Evolutionary conservation across 1,140 invertebrate species (phyloP), one percentile per base, ranked within the genome.

Genomic region (Aphis gossypii): DNA sequence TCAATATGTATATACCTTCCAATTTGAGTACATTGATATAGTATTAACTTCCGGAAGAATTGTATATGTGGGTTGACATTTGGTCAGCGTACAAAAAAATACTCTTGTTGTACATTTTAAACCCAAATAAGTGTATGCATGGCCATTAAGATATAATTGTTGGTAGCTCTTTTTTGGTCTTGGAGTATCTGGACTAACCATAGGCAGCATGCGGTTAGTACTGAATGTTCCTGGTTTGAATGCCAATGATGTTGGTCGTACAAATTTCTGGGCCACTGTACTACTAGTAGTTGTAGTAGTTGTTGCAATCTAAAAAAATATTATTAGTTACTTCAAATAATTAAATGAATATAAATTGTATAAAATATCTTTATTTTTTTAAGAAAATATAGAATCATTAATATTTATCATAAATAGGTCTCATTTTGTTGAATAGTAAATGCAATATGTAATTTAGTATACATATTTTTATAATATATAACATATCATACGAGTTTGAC

Each of bases 21-120:
- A 99, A 95, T 99, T 99, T 21, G 98, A 99, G 95, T 99, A 99
- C 99, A 99, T 99, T 30, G 98, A 99, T 76, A 99, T 95, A 94
- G 97, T 98, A 94, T 98, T 97, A 95, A 98, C 97, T 95, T 98
- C 97, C 1, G 97, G 97, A 94, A 97, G 96, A 25, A 95, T 95
- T 76, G 99, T 98, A 95, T 99, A 99, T 96, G 98, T 99, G 0
- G 99, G 99, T 95, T 99, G 99, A 1, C 98, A 97, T 94, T 98
- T 97, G 95, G 98, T 99, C 38, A 98, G 96, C 2, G 98, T 99
- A 94, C 98, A 99, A 95, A 98, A 99, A 94, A 98, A 98, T 35
- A 98, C 96, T 95, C 97, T 97, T 0, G 98, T 99, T 11, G 98
- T 98, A 95, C 97, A 97, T 95, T 99, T 99, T 83, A 99, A 95